A percentile compares a stretch with the other conserved stretches of the same genome.
Conservation (phyloP, 2,113 vertebrate genomes). For the Bombycilla garrulus region DNA sequence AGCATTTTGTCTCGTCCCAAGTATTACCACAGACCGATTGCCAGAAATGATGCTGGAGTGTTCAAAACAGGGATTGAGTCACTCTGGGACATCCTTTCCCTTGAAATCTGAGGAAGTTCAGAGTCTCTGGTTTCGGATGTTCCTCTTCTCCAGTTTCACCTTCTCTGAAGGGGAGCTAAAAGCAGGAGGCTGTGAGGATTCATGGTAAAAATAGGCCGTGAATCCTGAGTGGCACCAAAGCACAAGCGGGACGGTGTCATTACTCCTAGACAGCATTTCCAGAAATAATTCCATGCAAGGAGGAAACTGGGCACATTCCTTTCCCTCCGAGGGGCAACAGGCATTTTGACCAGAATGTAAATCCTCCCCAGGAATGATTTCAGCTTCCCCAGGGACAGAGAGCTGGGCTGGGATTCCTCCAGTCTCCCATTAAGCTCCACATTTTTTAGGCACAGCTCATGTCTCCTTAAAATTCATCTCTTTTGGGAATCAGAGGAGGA, state of each 20-base stretch:
- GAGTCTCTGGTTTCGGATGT: constrained; percentile 4
- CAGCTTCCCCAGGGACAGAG: not conserved
- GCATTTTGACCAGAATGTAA: not conserved
- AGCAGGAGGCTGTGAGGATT: not conserved
- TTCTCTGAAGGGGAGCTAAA: not conserved
- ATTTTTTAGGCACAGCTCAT: not conserved
- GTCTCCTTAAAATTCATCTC: not conserved
- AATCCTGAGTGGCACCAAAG: not conserved
- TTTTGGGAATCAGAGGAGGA: not conserved
- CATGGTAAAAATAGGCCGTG: not conserved
- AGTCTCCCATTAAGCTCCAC: not conserved
- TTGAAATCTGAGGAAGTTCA: constrained; percentile 34
- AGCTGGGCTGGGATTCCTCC: not conserved
- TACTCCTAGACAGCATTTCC: not conserved
- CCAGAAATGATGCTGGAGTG: not conserved
- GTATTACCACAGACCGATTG: not conserved
- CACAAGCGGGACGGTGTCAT: not conserved
- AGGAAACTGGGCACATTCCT: not conserved
- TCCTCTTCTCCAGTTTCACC: constrained; percentile 38
- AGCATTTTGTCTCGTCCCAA: constrained; percentile 18
- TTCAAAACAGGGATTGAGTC: not conserved
- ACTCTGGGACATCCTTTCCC: constrained; percentile 37
- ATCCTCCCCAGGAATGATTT: not conserved
- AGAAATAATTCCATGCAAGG: not conserved
- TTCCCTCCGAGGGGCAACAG: not conserved